phyloP scores from a whole-genome alignment of 2,113 vertebrate species.

The Vicugna pacos region DNA sequence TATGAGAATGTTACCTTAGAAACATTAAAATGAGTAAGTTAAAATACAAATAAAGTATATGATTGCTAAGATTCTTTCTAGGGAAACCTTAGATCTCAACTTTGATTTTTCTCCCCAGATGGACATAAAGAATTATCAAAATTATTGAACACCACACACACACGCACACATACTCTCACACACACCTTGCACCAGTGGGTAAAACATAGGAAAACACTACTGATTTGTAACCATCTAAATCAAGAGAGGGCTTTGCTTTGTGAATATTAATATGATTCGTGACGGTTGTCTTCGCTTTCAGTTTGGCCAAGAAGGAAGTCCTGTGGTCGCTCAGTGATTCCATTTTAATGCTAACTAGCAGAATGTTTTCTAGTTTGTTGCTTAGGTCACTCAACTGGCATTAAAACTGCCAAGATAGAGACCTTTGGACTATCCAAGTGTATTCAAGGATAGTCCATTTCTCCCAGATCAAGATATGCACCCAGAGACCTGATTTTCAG shows the following conservation, averaged over 20 bases:
- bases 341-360: not conserved
- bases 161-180: not conserved
- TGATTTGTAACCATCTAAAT: not conserved
- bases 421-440: not conserved
- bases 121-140: not conserved
- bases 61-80: constrained; percentile 27
- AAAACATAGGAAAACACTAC: constrained; percentile 21
- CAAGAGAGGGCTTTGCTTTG: not conserved
- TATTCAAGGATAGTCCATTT: not conserved
- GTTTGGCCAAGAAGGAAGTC: constrained; percentile 54
- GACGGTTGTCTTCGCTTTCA: not conserved
- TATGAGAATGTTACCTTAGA: constrained; percentile 21
- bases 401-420: not conserved
- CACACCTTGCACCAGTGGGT: not conserved
- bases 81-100: not conserved
- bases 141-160: not conserved
- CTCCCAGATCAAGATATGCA: not conserved
- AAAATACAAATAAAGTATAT: not conserved
- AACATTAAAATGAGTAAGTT: constrained; percentile 23
- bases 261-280: constrained; percentile 33
- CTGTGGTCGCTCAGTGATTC: constrained; percentile 21
- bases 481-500: constrained; percentile 10
- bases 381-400: constrained; percentile 31
- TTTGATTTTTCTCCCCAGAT: constrained; percentile 40
- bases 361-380: constrained; percentile 55